phyloP scores from a whole-genome alignment of 1,140 invertebrate genomes.

The Kradibia gibbosae region DNA sequence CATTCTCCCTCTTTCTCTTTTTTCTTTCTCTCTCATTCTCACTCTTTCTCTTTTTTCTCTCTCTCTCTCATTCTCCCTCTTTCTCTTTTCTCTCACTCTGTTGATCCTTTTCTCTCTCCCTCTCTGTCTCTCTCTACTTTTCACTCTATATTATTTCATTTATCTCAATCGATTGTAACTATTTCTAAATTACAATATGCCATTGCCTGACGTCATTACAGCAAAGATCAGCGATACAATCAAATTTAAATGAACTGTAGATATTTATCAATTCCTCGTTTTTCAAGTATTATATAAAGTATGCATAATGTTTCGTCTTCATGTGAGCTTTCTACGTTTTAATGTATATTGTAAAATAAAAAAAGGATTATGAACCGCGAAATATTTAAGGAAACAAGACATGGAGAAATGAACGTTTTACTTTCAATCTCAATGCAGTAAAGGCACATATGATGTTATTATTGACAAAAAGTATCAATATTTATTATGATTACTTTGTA shows the following conservation, averaged over 20 bases:
- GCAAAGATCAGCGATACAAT: constrained; percentile 42
- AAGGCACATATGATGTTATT: constrained; percentile 25
- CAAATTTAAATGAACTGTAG: constrained; percentile 47
- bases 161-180: constrained; percentile 14
- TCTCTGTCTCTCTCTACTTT: background rate
- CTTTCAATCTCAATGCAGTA: constrained; percentile 43
- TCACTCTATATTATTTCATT: background rate
- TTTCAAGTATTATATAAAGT: constrained; percentile 35
- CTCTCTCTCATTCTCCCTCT: background rate
- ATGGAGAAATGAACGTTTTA: constrained; percentile 34
- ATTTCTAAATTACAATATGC: background rate
- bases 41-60: no score
- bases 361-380: constrained; percentile 5
- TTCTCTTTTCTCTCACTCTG: background rate
- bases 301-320: constrained; percentile 38
- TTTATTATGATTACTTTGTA: constrained; percentile 21
- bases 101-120: background rate
- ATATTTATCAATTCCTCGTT: constrained; percentile 45
- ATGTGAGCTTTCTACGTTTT: constrained; percentile 33
- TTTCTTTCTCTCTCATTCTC: no score
- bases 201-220: background rate
- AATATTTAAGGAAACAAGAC: constrained; percentile 24
- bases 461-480: constrained; percentile 9
- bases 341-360: constrained; percentile 14
- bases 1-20: no score